Percentiles rank a stretch among this genome's conserved stretches.
phyloP scores from a whole-genome alignment of 2,888 invertebrate species.

The Agapostemon virescens region DNA sequence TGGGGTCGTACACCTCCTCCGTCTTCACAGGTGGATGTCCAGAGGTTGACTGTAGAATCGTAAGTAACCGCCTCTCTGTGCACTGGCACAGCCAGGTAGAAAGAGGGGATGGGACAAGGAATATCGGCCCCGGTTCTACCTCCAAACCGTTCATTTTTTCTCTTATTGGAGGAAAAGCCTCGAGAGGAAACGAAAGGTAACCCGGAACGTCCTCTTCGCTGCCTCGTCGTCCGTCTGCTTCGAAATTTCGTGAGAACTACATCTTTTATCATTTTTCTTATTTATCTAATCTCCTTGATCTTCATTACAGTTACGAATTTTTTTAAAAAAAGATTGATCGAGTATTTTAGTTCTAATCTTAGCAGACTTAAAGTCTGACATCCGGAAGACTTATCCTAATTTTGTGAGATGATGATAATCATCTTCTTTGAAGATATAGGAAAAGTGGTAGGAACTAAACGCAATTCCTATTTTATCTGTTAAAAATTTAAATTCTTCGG shows the following conservation, averaged over 20 bases:
- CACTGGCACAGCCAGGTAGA: constrained; percentile 62
- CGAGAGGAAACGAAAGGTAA: constrained; percentile 51
- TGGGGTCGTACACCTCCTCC: constrained; percentile 79
- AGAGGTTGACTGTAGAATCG: constrained; percentile 80
- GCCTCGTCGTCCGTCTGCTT: not conserved
- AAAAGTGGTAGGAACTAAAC: too few relatives aligned
- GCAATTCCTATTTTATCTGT: too few relatives aligned
- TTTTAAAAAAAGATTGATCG: not conserved
- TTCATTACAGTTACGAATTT: not conserved
- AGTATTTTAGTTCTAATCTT: not conserved
- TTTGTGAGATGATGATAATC: not conserved
- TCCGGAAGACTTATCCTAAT: not conserved
- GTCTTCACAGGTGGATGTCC: constrained; percentile 80
- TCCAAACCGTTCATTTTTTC: constrained; percentile 61
- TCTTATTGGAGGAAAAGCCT: constrained; percentile 48
- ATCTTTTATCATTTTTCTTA: too few relatives aligned
- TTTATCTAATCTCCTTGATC: not conserved
- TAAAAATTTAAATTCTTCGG: not conserved
- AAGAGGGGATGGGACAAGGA: constrained; percentile 67
- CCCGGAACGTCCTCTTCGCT: constrained; percentile 14
- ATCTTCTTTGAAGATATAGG: not conserved
- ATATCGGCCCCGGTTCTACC: constrained; percentile 71
- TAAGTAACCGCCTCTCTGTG: constrained; percentile 75
- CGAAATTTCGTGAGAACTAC: not conserved
- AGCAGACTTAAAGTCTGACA: not conserved